Evolutionary conservation across 2,113 vertebrate species (phyloP).

Genomic region (Brachyistius frenatus): DNA sequence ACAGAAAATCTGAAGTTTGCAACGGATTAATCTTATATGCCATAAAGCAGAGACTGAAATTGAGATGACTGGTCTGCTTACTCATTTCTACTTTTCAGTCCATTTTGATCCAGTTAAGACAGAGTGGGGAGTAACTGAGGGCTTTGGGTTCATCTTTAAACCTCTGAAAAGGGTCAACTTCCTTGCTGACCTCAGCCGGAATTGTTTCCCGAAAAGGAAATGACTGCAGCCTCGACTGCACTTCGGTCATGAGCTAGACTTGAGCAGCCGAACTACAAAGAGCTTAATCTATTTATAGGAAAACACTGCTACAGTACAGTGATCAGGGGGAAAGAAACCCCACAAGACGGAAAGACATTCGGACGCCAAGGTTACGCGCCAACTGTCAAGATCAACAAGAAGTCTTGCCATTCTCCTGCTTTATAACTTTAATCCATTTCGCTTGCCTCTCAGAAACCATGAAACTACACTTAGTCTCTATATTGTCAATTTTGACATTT

Average conservation of each 20-base stretch:
- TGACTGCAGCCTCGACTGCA: slow-evolving; percentile 71
- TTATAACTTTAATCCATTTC: slow-evolving; percentile 59
- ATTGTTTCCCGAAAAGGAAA: slow-evolving; percentile 82
- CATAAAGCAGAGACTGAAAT: slow-evolving; percentile 23
- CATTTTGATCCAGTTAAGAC: slow-evolving; percentile 30
- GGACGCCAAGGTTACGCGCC: slow-evolving; percentile 63
- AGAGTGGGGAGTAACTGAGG: slow-evolving; percentile 32
- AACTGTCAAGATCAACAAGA: slow-evolving; percentile 66
- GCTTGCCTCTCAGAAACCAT: slow-evolving; percentile 46
- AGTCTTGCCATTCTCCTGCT: slow-evolving; percentile 42
- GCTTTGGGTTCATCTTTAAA: slow-evolving; percentile 72
- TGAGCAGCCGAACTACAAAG: slow-evolving; percentile 67
- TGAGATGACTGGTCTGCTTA: slow-evolving; percentile 30
- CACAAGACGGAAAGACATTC: slow-evolving; percentile 60
- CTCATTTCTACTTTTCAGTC: slow-evolving; percentile 40
- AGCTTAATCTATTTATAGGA: slow-evolving; percentile 86
- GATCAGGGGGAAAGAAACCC: slow-evolving; percentile 63
- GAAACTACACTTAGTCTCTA: slow-evolving; percentile 64
- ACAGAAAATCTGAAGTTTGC: slow-evolving; percentile 44
- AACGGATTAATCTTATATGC: slow-evolving; percentile 27
- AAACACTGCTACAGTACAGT: slow-evolving; percentile 79
- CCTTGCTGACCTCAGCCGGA: slow-evolving; percentile 65
- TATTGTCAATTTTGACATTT: slow-evolving; percentile 53
- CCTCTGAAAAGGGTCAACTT: slow-evolving; percentile 70
- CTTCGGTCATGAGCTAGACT: slow-evolving; percentile 71